Evolutionary conservation across 2,888 invertebrate genomes (phyloP).

Genomic region (Microchrysa polita): DNA sequence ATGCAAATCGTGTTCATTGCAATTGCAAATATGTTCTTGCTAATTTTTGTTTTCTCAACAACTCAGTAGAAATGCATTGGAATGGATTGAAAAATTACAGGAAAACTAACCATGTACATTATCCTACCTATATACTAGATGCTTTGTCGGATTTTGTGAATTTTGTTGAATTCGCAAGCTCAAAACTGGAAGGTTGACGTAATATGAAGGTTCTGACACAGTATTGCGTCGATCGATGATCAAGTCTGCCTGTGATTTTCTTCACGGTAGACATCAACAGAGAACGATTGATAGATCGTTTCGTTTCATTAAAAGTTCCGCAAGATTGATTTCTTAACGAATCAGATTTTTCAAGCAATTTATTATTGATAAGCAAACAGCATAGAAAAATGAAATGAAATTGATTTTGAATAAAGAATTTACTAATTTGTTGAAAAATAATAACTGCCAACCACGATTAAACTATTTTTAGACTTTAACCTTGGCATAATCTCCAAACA

Average conservation of each 20-base stretch:
- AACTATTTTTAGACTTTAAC: neutral
- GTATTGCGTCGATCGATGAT: neutral
- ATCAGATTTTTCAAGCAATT: too few species aligned
- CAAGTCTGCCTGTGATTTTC: neutral
- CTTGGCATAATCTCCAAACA: conserved; percentile 14
- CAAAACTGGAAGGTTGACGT: neutral
- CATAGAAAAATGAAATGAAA: too few species aligned
- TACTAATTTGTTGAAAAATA: too few species aligned
- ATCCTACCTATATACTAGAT: too few species aligned
- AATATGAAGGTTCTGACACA: conserved; percentile 31
- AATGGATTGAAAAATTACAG: neutral
- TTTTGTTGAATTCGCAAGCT: neutral
- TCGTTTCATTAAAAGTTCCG: conserved; percentile 33
- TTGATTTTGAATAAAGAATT: too few species aligned
- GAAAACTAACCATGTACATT: neutral
- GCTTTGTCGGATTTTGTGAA: neutral
- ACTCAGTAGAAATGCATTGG: neutral
- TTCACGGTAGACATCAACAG: neutral
- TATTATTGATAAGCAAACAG: too few species aligned
- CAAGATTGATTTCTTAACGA: neutral
- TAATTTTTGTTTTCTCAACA: neutral
- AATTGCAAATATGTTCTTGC: conserved; percentile 9
- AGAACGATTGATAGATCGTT: conserved; percentile 24
- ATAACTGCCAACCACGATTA: too few species aligned
- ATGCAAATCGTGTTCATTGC: conserved; percentile 38